Conservation (phyloP, 1,140 invertebrate species). For the Matsumurasca onukii region DNA sequence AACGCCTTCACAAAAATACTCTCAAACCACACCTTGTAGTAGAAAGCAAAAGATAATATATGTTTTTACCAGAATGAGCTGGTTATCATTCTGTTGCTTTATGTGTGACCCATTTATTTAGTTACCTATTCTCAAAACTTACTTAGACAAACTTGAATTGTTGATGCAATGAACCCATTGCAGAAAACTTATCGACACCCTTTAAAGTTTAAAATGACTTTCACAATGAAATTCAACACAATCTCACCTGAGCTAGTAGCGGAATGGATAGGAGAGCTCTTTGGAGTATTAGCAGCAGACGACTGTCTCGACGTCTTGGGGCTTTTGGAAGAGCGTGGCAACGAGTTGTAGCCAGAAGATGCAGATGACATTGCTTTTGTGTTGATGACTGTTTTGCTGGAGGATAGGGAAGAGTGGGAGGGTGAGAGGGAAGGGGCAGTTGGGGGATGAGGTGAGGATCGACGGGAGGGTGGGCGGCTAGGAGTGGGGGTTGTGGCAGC, state of each 20-base stretch:
- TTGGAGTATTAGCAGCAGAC: conserved; percentile 14
- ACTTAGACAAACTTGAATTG: too few species aligned
- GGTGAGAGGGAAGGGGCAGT: conserved; percentile 23
- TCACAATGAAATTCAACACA: too few species aligned
- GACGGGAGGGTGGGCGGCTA: conserved; percentile 31
- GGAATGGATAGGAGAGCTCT: conserved; percentile 34
- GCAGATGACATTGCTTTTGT: conserved; percentile 34
- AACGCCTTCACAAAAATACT: too few species aligned
- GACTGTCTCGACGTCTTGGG: conserved; percentile 18
- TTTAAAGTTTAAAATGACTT: too few species aligned
- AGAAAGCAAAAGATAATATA: too few species aligned
- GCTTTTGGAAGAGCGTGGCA: conserved; percentile 39
- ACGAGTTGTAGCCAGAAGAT: conserved; percentile 44
- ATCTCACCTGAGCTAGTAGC: conserved; percentile 44
- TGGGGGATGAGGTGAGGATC: conserved; percentile 32
- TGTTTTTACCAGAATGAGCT: too few species aligned
- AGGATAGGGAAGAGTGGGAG: conserved; percentile 32
- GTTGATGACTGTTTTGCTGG: conserved; percentile 37
- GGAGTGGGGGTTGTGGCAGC: conserved; percentile 25
- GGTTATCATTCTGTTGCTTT: too few species aligned
- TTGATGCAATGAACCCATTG: too few species aligned
- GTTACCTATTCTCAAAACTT: too few species aligned
- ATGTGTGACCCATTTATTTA: too few species aligned
- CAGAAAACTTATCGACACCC: too few species aligned
- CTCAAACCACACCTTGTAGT: too few species aligned